A percentile compares a stretch with the other conserved stretches of the same genome.
Evolutionary conservation across 2,888 invertebrate genomes (phyloP).

Genomic region (Tipula helvola): DNA sequence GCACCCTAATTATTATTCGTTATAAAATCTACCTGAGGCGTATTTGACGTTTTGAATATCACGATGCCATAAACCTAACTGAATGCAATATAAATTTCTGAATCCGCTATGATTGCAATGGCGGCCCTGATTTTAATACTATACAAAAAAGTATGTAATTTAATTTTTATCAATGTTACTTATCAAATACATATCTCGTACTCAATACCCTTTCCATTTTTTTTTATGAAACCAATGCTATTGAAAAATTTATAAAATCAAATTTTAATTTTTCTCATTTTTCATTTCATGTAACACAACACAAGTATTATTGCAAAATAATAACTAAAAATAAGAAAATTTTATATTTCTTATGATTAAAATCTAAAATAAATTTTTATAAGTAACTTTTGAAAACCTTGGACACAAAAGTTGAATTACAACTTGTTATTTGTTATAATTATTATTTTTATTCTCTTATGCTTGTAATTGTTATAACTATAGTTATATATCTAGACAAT

Average conservation of each 20-base stretch:
- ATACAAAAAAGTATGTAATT: not conserved
- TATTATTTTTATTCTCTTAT: not conserved
- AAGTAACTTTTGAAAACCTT: not conserved
- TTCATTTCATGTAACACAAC: not conserved
- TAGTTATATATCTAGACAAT: not conserved
- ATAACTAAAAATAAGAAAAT: not conserved
- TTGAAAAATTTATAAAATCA: not conserved
- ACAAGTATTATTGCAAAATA: not conserved
- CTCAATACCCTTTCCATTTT: not conserved
- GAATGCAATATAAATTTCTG: too few species aligned
- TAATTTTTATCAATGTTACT: not conserved
- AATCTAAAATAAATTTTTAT: not conserved
- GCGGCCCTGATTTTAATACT: not conserved
- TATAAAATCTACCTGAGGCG: too few species aligned
- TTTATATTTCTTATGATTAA: not conserved
- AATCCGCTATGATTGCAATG: not conserved
- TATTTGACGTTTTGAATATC: too few species aligned
- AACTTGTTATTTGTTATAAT: not conserved
- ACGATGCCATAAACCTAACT: too few species aligned
- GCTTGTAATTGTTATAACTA: not conserved
- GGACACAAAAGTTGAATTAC: not conserved
- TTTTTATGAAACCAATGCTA: not conserved
- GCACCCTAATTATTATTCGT: too few species aligned
- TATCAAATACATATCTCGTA: not conserved
- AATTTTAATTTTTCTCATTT: not conserved